Evolutionary conservation across 2,888 invertebrate species (phyloP).

Genomic region (Zygogramma bicolorata): DNA sequence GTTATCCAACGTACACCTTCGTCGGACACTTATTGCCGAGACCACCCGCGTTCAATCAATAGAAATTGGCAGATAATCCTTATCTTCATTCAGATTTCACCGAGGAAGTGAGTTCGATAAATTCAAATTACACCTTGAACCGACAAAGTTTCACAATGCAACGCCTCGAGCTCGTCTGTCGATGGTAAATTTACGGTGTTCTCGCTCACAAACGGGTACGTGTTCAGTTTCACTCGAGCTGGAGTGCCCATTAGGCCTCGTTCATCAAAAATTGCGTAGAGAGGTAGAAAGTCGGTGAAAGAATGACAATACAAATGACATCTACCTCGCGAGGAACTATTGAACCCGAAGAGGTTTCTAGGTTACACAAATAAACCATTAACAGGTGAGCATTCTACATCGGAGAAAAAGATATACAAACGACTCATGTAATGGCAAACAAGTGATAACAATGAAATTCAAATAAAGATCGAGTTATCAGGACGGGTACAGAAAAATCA

Average conservation of each 20-base stretch:
- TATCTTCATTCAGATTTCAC: slow-evolving; percentile 1
- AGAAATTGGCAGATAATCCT: neutral
- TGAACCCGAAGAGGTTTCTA: neutral
- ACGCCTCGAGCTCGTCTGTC: slow-evolving; percentile 12
- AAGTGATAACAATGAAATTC: neutral
- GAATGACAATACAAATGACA: neutral
- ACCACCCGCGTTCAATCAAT: neutral
- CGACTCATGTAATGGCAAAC: neutral
- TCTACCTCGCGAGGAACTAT: neutral
- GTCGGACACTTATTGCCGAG: neutral
- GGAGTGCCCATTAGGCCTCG: neutral
- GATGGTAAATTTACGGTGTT: neutral
- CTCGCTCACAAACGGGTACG: too few relatives aligned
- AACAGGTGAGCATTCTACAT: neutral
- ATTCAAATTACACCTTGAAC: slow-evolving; percentile 9
- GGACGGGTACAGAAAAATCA: neutral
- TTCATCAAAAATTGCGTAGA: slow-evolving; percentile 14
- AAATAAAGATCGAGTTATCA: neutral
- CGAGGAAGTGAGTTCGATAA: neutral
- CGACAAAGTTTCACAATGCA: slow-evolving; percentile 16
- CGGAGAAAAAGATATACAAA: neutral
- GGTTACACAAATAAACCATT: neutral
- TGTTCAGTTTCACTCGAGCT: slow-evolving; percentile 9
- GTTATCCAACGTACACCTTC: neutral
- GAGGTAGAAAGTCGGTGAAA: slow-evolving; percentile 20